Percentiles rank a stretch among this genome's conserved stretches.
Conservation (phyloP, 2,797 vertebrate genomes). For the Siniperca obscura region DNA sequence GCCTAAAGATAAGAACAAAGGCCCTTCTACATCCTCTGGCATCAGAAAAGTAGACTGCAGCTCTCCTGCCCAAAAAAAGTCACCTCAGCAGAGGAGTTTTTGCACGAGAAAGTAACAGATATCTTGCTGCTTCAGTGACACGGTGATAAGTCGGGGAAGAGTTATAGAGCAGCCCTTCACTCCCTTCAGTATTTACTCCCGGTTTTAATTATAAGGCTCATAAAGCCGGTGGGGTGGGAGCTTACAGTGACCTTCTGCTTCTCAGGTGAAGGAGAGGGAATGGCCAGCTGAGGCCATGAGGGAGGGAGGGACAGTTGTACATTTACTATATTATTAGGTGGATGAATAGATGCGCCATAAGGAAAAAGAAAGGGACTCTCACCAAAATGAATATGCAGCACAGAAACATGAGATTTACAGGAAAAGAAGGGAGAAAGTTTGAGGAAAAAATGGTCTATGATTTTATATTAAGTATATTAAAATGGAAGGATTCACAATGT, state of each 20-base stretch:
- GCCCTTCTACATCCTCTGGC: slow-evolving; percentile 28
- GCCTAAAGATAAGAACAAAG: slow-evolving; percentile 34
- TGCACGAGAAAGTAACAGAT: slow-evolving; percentile 80
- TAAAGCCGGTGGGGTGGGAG: slow-evolving; percentile 78
- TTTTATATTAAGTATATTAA: background rate
- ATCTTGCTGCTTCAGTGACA: slow-evolving; percentile 77
- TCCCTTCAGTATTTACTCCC: slow-evolving; percentile 86
- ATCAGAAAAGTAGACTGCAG: slow-evolving; percentile 33
- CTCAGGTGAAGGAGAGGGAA: slow-evolving; percentile 84
- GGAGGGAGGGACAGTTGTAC: slow-evolving; percentile 33
- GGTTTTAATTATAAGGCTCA: slow-evolving; percentile 90
- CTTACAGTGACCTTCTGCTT: slow-evolving; percentile 83
- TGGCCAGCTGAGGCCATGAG: slow-evolving; percentile 63
- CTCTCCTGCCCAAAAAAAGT: slow-evolving; percentile 36
- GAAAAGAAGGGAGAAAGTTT: background rate
- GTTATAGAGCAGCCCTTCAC: slow-evolving; percentile 83
- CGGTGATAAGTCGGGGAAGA: slow-evolving; percentile 82
- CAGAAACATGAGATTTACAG: background rate
- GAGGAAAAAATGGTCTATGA: background rate
- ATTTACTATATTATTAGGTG: slow-evolving; percentile 36
- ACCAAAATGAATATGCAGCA: slow-evolving; percentile 7
- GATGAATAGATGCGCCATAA: slow-evolving; percentile 31
- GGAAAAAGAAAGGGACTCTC: slow-evolving; percentile 18
- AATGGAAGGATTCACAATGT: background rate
- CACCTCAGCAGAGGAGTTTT: slow-evolving; percentile 63